A percentile compares a stretch with the other conserved stretches of the same genome.
Conservation (phyloP, 1,140 invertebrate species). For the Drosophila ficusphila region DNA sequence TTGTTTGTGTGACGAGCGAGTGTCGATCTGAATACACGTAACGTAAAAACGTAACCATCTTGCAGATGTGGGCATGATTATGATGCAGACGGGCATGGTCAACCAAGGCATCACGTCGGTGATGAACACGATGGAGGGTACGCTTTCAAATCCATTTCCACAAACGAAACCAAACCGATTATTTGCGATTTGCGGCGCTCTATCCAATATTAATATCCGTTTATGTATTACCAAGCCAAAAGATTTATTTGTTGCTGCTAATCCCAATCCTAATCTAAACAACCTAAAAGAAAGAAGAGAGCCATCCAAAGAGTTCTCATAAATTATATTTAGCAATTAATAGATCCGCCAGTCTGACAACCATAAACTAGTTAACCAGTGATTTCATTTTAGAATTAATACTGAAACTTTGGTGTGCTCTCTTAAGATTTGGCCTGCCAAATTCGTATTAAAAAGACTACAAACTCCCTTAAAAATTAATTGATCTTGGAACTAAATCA, state of each 20-base stretch:
- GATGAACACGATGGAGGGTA: constrained; percentile 92
- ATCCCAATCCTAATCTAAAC: constrained; percentile 39
- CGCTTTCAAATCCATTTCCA: constrained; percentile 84
- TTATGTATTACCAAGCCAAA: constrained; percentile 59
- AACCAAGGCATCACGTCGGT: constrained; percentile 91
- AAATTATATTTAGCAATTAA: background rate
- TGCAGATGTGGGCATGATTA: constrained; percentile 97
- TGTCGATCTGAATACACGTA: constrained; percentile 62
- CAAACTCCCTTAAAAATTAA: constrained; percentile 15
- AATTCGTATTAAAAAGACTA: constrained; percentile 9
- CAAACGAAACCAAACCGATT: constrained; percentile 53
- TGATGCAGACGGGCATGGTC: constrained; percentile 96
- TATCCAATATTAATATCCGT: constrained; percentile 39
- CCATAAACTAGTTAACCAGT: background rate
- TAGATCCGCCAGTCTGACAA: background rate
- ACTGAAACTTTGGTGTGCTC: constrained; percentile 9
- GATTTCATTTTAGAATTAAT: background rate
- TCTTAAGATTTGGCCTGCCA: constrained; percentile 22
- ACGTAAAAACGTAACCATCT: constrained; percentile 84
- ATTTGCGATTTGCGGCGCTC: constrained; percentile 46
- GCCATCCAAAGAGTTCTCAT: background rate
- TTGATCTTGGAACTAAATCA: constrained; percentile 41
- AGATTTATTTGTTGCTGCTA: constrained; percentile 76
- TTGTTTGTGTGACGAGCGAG: constrained; percentile 32
- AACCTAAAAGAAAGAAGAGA: constrained; percentile 10